Percentiles rank a stretch among this genome's conserved stretches.
Conservation (phyloP, 2,888 invertebrate genomes). For the Eupithecia exiguata region DNA sequence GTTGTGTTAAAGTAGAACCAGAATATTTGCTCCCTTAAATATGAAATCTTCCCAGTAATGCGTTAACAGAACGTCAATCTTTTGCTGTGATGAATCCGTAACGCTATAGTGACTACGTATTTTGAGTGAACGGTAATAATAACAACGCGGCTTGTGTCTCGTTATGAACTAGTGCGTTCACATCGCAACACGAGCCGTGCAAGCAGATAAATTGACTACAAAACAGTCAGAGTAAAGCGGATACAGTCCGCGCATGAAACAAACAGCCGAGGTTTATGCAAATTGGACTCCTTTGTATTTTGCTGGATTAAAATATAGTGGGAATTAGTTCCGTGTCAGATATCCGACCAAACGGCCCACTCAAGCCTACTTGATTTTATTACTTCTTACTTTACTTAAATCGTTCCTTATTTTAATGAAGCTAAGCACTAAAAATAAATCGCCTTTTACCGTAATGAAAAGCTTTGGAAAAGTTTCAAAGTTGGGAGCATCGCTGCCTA, state of each 20-base stretch:
- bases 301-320: slow-evolving; percentile 82
- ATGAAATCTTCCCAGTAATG: not conserved
- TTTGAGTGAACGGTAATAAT: not conserved
- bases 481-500: slow-evolving; percentile 35
- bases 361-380: slow-evolving; percentile 72
- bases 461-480: slow-evolving; percentile 37
- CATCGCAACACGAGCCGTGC: slow-evolving; percentile 50
- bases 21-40: not conserved
- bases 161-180: slow-evolving; percentile 40
- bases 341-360: slow-evolving; percentile 67
- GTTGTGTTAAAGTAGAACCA: not conserved
- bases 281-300: slow-evolving; percentile 83
- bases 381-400: slow-evolving; percentile 67
- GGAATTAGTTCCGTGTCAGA: slow-evolving; percentile 82
- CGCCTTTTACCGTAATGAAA: slow-evolving; percentile 31
- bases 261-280: slow-evolving; percentile 82
- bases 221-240: slow-evolving; percentile 76
- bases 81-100: not conserved
- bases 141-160: slow-evolving; percentile 17
- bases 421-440: slow-evolving; percentile 44
- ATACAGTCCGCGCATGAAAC: slow-evolving; percentile 80
- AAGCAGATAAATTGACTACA: slow-evolving; percentile 77
- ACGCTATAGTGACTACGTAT: not conserved
- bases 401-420: slow-evolving; percentile 55
- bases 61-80: not conserved